Base-by-base conservation (phyloP, 2,888 invertebrate genomes). In the Podabrus alpinus region DNA sequence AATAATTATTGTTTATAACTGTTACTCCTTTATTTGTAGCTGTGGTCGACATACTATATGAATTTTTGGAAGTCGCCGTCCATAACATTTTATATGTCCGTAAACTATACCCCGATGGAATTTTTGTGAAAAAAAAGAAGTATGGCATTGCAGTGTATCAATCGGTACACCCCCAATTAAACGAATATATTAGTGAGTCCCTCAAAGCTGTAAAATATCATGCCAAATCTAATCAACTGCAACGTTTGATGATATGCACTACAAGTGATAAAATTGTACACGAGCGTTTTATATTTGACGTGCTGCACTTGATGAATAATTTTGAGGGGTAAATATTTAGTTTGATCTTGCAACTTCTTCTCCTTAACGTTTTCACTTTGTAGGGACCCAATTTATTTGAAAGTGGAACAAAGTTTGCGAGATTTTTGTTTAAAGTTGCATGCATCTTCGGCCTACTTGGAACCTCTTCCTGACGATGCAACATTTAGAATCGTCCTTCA, bases 41-140 rank as follows among this genome's bases (percentile, higher is more conserved):
- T 83, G 87, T 88, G 72, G 80, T 87, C 25, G 91, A 92, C 80
- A 86, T 93, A 69, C 85, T 91, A n/a, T 81, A 91, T 71, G 93
- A 93, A 86, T 93, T 93, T 84, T 84, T 94, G 21, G 90, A 92
- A 82, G 89, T 93, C 19, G 90, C 91, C 0, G 89, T 93, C 76
- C 92, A 93, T 81, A 90, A 88, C 72, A 90, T 93, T 72, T 82
- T 94, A 5, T 92, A 90, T 81, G 86, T 88, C 72, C 85, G 91
- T 71, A 89, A 90, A 79, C 85, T 93, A 62, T 94, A 94, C 84
- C 93, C 94, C 1, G 87, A 88, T 73, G 89, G 89, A 81, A 90
- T 92, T 80, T 94, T 93, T 84, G 89, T 88, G 75, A 88, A 87
- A 13, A 90, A 90, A 82, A 91, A 89, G 81, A 91, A 93, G 80